Evolutionary conservation across 2,797 vertebrate species (phyloP).

Genomic region (Ispidina picta): DNA sequence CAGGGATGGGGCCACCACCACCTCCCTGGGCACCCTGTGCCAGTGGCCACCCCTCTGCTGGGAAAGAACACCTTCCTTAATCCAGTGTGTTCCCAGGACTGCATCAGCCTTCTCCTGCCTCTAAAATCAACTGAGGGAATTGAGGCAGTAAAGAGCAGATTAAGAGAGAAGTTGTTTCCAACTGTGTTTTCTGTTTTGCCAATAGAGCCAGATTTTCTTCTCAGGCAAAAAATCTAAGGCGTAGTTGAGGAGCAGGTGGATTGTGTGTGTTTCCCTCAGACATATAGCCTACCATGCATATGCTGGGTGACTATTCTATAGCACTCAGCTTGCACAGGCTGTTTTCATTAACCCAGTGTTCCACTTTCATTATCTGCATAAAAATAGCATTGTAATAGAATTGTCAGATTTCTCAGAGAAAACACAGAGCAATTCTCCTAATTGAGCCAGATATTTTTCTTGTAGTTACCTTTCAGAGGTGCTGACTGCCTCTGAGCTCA

Average conservation of each 20-base stretch:
- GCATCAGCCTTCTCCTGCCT: neutral
- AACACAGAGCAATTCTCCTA: neutral
- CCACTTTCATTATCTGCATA: neutral
- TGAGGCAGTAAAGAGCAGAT: neutral
- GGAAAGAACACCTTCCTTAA: no score
- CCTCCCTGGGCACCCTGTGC: no score
- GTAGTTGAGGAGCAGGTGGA: neutral
- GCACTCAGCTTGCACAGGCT: neutral
- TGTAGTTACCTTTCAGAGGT: neutral
- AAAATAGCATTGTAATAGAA: conserved; percentile 1
- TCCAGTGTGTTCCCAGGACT: neutral
- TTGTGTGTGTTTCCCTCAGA: neutral
- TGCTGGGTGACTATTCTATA: neutral
- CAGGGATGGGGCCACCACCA: no score
- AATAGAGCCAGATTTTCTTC: conserved; percentile 4
- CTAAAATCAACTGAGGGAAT: neutral
- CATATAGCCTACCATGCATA: neutral
- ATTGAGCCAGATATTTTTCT: neutral
- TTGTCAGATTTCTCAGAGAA: neutral
- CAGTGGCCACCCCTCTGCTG: no score
- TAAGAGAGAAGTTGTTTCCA: neutral
- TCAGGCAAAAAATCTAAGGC: neutral
- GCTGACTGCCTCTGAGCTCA: neutral
- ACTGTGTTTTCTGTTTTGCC: neutral
- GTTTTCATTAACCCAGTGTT: conserved; percentile 34